Base-by-base conservation (phyloP, 2,888 invertebrate species). In the Bembecia ichneumoniformis region DNA sequence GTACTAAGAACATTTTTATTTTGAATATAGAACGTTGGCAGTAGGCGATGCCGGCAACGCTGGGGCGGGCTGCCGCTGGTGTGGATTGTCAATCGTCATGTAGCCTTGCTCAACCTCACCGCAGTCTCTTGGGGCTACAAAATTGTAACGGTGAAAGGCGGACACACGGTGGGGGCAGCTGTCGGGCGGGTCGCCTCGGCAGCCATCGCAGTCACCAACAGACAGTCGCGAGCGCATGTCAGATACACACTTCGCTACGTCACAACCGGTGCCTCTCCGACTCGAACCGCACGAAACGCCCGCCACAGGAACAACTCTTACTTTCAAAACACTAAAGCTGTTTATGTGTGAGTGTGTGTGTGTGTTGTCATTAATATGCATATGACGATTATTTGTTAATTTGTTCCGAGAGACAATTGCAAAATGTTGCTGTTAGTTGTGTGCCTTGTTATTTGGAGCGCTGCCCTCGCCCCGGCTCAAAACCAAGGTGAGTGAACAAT, bases 71-170 rank as follows among this genome's bases (percentile, higher is more conserved):
- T 63, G 70, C 68, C 61, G 73, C 77, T 80, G 80, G 79, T 82
- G 82, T 77, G 82, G 76, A 82, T 82, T 83, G 84, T 83, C 84
- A 83, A 76, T 83, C 83, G 78, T 75, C 79, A 68, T 73, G 73
- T 68, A 82, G 83, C 83, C 84, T 86, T 83, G 84, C 82, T 76
- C 69, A 82, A 82, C n/a, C 40, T 13, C 40, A 13, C 40, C 78
- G 62, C 67, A 63, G 75, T 77, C 67, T 77, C 78, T 82, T 69
- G 74, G 75, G 28, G 76, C 70, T 73, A 76, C 75, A 71, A 81
- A 28, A 81, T 75, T 62, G 64, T 68, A 68, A 66, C 68, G 68
- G 68, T 69, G 68, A 69, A 69, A 69, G 68, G 77, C 82, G 77
- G 73, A 74, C 81, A 77, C 76, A 65, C 74, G 61, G 71, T 66